Conservation (phyloP, 2,113 vertebrate species). For the Suricata suricatta region DNA sequence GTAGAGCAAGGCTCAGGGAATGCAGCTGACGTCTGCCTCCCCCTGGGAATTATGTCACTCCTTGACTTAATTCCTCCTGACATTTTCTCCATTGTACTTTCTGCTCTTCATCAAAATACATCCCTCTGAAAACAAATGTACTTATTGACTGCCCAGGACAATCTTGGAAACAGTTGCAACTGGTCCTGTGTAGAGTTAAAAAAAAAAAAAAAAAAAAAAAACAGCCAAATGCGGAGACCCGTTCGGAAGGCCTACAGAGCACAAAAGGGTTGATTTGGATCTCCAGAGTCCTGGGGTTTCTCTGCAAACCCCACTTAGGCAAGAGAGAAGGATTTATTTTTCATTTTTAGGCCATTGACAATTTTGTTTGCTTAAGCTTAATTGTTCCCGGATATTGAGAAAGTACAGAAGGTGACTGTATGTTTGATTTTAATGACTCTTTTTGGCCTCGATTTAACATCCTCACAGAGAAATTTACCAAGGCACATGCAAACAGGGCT, state of each 20-base stretch:
- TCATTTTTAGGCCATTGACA: constrained; percentile 16
- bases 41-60: constrained; percentile 84
- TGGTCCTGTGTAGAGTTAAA: constrained; percentile 21
- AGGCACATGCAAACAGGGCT: neutral
- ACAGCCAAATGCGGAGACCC: neutral
- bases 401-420: constrained; percentile 49
- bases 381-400: constrained; percentile 68
- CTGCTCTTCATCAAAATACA: constrained; percentile 77
- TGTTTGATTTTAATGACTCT: constrained; percentile 70
- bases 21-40: constrained; percentile 82
- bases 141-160: constrained; percentile 46
- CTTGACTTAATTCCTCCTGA: constrained; percentile 83
- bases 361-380: constrained; percentile 73
- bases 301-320: constrained; percentile 13
- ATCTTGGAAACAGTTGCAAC: constrained; percentile 53
- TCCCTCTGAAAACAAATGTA: constrained; percentile 69
- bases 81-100: constrained; percentile 80
- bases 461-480: neutral
- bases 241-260: neutral
- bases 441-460: constrained; percentile 55
- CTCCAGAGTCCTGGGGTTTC: neutral
- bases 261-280: neutral
- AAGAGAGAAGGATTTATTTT: neutral
- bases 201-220: neutral
- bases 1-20: constrained; percentile 82